phyloP scores from a whole-genome alignment of 2,113 vertebrate species.

The Ia io region DNA sequence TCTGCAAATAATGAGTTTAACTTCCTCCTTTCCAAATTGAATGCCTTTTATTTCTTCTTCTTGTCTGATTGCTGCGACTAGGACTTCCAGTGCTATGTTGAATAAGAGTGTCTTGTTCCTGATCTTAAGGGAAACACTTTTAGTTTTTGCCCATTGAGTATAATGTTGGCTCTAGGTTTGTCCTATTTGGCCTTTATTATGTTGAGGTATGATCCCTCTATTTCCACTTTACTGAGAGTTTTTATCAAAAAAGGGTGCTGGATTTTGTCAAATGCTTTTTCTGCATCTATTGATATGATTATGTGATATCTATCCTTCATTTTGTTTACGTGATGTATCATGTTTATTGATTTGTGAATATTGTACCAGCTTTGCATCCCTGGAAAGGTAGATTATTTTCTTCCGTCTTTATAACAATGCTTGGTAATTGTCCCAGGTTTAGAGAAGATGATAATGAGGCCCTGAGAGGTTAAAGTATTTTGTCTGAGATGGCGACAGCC shows the following conservation, averaged over 20 bases:
- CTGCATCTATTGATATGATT: background rate
- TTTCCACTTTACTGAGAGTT: background rate
- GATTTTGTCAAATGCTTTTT: background rate
- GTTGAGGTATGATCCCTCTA: background rate
- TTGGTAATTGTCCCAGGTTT: background rate
- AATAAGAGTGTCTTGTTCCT: background rate
- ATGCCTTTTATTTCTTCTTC: background rate
- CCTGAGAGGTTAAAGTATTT: background rate
- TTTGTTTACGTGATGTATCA: background rate
- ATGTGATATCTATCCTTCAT: background rate
- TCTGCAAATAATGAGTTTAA: background rate
- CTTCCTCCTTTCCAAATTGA: background rate
- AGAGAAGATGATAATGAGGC: background rate
- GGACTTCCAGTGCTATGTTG: background rate
- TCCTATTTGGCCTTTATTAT: background rate
- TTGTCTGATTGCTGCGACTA: background rate
- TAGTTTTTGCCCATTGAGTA: background rate
- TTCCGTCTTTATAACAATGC: background rate
- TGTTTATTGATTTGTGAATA: background rate
- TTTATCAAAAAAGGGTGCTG: background rate
- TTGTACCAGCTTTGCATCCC: background rate
- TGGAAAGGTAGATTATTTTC: background rate
- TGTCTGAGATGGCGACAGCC: background rate
- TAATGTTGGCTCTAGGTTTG: background rate
- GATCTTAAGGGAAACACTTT: background rate